phyloP scores from a whole-genome alignment of 2,888 invertebrate species.

The Chymomyza procnemis region DNA sequence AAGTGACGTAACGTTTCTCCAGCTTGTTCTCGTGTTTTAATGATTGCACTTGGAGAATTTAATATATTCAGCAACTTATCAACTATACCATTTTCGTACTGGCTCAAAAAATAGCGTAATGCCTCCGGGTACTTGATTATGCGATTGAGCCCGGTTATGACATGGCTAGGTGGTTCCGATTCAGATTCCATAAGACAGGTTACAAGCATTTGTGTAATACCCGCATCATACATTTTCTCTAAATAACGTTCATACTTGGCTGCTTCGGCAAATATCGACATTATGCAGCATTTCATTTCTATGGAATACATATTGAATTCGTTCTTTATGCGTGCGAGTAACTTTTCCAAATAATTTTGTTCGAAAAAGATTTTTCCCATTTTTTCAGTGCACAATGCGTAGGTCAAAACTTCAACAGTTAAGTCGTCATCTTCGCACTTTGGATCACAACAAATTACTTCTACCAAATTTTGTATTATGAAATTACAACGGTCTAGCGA shows the following conservation, averaged over 20 bases:
- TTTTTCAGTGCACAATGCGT: slow-evolving; percentile 63
- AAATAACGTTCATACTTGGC: slow-evolving; percentile 59
- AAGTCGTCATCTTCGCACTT: slow-evolving; percentile 42
- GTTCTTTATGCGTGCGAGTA: slow-evolving; percentile 46
- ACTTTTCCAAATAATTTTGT: slow-evolving; percentile 67
- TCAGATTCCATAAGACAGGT: slow-evolving; percentile 52
- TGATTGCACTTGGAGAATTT: slow-evolving; percentile 22
- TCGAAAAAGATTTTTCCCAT: slow-evolving; percentile 71
- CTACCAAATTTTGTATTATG: slow-evolving; percentile 64
- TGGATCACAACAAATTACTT: slow-evolving; percentile 52
- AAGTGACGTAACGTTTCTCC: slow-evolving; percentile 58
- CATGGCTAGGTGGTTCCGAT: slow-evolving; percentile 43
- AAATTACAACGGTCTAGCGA: slow-evolving; percentile 41
- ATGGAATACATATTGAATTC: slow-evolving; percentile 25
- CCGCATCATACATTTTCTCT: slow-evolving; percentile 49
- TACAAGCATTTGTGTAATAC: slow-evolving; percentile 56
- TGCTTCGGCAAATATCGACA: slow-evolving; percentile 63
- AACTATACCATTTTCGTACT: slow-evolving; percentile 42
- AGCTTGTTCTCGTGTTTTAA: slow-evolving; percentile 64
- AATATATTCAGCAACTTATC: slow-evolving; percentile 48
- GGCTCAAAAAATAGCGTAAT: slow-evolving; percentile 49
- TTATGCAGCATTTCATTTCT: slow-evolving; percentile 49
- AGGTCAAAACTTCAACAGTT: slow-evolving; percentile 64
- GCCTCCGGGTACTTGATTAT: slow-evolving; percentile 56
- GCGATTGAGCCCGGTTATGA: slow-evolving; percentile 64